A percentile compares a stretch with the other conserved stretches of the same genome.
Conservation (phyloP, 2,113 vertebrate species). For the Phalacrocorax pelagicus region DNA sequence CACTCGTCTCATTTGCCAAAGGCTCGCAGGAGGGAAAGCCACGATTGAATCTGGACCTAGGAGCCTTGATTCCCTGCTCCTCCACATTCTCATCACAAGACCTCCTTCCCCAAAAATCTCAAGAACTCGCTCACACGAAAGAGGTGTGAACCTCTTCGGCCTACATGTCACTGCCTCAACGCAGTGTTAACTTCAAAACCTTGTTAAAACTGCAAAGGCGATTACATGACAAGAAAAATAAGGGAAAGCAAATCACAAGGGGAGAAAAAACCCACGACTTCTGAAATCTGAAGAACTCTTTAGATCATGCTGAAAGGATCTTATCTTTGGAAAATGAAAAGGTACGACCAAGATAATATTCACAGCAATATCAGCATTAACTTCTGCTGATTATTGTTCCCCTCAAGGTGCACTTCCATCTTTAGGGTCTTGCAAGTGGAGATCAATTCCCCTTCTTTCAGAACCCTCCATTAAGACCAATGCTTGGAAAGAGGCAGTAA, state of each 20-base stretch:
- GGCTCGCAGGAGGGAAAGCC: background rate
- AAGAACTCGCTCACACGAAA: background rate
- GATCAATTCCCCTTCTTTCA: background rate
- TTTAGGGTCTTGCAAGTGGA: background rate
- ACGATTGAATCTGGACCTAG: background rate
- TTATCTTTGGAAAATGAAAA: background rate
- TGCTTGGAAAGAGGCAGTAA: background rate
- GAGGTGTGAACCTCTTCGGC: constrained; percentile 39
- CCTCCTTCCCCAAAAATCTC: constrained; percentile 18
- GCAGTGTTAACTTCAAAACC: constrained; percentile 39
- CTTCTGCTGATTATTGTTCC: background rate
- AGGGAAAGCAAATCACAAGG: constrained; percentile 10
- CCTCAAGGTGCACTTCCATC: background rate
- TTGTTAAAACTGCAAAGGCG: background rate
- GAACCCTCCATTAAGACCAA: background rate
- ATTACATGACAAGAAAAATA: constrained; percentile 23
- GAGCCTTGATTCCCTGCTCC: background rate
- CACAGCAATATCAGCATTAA: background rate
- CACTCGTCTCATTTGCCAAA: constrained; percentile 16
- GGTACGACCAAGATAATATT: background rate
- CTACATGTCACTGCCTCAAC: constrained; percentile 45
- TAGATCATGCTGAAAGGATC: background rate
- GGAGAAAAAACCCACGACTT: background rate
- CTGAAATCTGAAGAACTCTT: background rate
- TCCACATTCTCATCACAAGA: background rate